A percentile compares a stretch with the other conserved stretches of the same genome.
Conservation (phyloP, 2,113 vertebrate species). For the Cinclus mexicanus region DNA sequence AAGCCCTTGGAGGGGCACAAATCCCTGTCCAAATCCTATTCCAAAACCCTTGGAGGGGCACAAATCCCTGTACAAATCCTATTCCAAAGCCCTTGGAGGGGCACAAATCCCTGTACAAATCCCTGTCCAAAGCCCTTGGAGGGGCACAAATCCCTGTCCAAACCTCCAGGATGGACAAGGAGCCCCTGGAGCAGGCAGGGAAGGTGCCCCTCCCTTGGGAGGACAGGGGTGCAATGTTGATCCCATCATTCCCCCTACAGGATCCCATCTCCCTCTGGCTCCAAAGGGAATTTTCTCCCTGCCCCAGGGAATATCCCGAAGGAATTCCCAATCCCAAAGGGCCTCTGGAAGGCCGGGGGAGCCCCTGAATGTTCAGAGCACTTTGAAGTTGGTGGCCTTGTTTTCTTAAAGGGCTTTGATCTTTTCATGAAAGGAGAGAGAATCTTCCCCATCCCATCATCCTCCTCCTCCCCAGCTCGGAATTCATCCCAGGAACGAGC, state of each 20-base stretch:
- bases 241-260: neutral
- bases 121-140: neutral
- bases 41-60: neutral
- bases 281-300: neutral
- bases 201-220: neutral
- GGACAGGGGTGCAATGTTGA: rapidly evolving
- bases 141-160: neutral
- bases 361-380: conserved; percentile 4
- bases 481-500: neutral
- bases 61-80: too few relatives aligned
- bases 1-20: neutral
- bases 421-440: conserved; percentile 58
- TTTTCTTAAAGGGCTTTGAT: conserved; percentile 80
- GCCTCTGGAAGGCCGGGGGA: neutral
- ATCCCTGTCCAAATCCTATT: neutral
- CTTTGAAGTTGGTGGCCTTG: conserved; percentile 75
- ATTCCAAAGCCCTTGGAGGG: rapidly evolving
- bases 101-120: neutral
- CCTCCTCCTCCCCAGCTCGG: conserved; percentile 22
- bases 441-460: neutral
- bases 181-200: neutral
- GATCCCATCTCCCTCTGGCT: neutral
- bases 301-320: neutral
- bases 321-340: neutral
- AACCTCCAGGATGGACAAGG: neutral